Evolutionary conservation across 2,113 vertebrate species (phyloP).

Genomic region (Eonycteris spelaea): DNA sequence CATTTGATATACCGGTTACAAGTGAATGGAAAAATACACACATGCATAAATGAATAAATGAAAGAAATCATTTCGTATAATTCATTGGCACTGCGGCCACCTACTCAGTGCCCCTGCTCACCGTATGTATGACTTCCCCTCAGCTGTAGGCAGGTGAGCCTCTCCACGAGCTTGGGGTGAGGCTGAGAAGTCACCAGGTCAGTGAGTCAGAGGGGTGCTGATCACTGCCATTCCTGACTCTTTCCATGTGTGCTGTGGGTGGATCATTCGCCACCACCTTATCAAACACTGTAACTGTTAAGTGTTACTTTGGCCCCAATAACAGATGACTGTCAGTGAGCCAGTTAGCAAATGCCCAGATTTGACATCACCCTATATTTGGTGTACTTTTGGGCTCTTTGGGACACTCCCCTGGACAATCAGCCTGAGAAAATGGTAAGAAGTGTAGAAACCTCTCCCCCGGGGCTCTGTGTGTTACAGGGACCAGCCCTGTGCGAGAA

Average conservation of each 20-base stretch:
- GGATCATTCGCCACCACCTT: constrained; percentile 18
- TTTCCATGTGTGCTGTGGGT: background rate
- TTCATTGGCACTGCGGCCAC: background rate
- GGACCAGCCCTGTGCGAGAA: background rate
- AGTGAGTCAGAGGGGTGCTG: background rate
- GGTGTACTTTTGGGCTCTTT: background rate
- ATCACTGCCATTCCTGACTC: background rate
- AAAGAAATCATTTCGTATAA: background rate
- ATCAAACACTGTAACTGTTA: background rate
- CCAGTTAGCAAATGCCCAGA: background rate
- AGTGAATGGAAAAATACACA: background rate
- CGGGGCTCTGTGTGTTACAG: background rate
- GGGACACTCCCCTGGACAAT: background rate
- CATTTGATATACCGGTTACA: background rate
- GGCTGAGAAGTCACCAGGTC: background rate
- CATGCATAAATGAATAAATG: background rate
- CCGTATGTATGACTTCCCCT: background rate
- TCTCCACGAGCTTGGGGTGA: background rate
- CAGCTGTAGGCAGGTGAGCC: background rate
- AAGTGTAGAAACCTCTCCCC: background rate
- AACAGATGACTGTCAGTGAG: background rate
- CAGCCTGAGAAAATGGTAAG: background rate
- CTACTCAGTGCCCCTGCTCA: background rate
- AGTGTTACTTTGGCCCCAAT: constrained; percentile 4
- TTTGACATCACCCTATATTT: background rate